Evolutionary conservation across 2,888 invertebrate species (phyloP).

Genomic region (Blera fallax): DNA sequence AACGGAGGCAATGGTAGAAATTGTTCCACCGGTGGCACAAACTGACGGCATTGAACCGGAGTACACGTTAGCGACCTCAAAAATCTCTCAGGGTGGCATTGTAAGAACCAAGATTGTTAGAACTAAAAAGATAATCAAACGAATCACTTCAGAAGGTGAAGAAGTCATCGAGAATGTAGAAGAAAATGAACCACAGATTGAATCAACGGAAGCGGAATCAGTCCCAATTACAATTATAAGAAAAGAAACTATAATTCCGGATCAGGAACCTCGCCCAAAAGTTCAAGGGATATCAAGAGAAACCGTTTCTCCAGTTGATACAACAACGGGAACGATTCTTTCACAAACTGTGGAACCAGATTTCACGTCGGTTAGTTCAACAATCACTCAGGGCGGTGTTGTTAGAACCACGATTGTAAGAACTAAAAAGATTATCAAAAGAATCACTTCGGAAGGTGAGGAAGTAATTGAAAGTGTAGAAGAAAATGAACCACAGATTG

Average conservation of each 20-base stretch:
- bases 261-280: background rate
- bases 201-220: conserved; percentile 74
- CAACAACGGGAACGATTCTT: background rate
- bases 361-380: background rate
- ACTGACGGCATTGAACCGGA: too few species aligned
- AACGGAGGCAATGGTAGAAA: background rate
- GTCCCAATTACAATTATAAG: too few species aligned
- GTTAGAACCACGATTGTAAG: conserved; percentile 82
- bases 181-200: conserved; percentile 75
- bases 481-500: conserved; percentile 75
- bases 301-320: background rate
- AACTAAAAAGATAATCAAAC: conserved; percentile 76
- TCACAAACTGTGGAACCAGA: background rate
- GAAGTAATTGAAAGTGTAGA: conserved; percentile 77
- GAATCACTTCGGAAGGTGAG: conserved; percentile 76
- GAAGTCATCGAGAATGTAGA: conserved; percentile 76
- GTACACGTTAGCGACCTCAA: too few species aligned
- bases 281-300: background rate
- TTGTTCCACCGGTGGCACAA: background rate
- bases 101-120: conserved; percentile 12
- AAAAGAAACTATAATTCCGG: background rate
- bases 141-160: conserved; percentile 77
- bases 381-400: conserved; percentile 74
- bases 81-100: background rate
- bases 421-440: conserved; percentile 74